Base-by-base conservation (phyloP, 2,888 invertebrate species). In the Ennomos quercinarius region DNA sequence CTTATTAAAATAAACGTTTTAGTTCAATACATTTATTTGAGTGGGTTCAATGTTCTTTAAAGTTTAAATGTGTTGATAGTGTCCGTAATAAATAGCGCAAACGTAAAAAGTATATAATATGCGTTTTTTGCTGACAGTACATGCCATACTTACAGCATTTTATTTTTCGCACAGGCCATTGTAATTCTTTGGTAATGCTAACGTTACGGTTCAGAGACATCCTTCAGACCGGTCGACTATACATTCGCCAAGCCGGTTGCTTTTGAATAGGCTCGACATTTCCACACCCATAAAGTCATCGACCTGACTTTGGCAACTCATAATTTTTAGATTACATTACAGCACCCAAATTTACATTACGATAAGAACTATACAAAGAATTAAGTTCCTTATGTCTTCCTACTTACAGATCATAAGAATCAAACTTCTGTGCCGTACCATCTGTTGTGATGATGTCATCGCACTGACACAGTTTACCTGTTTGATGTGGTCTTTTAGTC, bases 401-500 rank as follows among this genome's bases (percentile, higher is more conserved):
- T 46, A 0, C 36, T 45, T 62, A 70, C 49, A 51, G 63, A 48
- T 57, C 50, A 63, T 39, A 37, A 50, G 46, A 52, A 12, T 43
- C 42, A 39, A 48, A 51, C 57, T 55, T 50, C 50, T 50, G 58
- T 52, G 10, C 36, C 37, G 39, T 49, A 47, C 43, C 55, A 61
- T 57, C 46, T 67, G 50, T 52, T 60, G 47, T 57, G 63, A 52
- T 71, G 71, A 71, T 76, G 74, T 74, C 74, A 72, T 75, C 74
- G 73, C 73, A 68, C 72, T 75, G 80, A 70, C 79, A 78, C 66
- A 74, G 65, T 74, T 81, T 72, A 72, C 75, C 71, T 78, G 73
- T 73, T 70, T 77, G 68, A 71, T 72, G 70, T 70, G 62, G 72
- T 68, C 65, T 70, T 72, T 69, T 57, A 57, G 57, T 54, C 67